A percentile compares a stretch with the other conserved stretches of the same genome.
These are phyloP conservation scores for Diachasmimorpha longicaudata DNA, from an alignment of 1,140 invertebrate species.

Conservation along the genomic window DNA sequence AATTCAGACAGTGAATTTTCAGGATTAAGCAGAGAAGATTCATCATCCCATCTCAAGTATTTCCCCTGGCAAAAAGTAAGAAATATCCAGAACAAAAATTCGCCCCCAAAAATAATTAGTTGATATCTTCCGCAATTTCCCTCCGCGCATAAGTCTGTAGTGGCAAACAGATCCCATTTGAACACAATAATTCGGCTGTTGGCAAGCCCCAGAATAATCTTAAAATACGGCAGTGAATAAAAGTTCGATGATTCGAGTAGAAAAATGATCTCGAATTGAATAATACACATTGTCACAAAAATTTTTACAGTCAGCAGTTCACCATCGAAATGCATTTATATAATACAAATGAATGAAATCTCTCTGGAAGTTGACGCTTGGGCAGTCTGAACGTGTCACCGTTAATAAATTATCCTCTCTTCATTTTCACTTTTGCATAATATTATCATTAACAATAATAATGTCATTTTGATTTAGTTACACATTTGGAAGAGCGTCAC, in stretches of 20 bases:
- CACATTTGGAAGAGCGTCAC: not conserved
- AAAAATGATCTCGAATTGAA: not conserved
- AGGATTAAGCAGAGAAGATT: no score
- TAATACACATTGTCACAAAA: not conserved
- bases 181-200: slow-evolving; percentile 14
- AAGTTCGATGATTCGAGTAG: not conserved
- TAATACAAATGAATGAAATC: not conserved
- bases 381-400: not conserved
- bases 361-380: not conserved
- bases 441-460: not conserved
- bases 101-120: no score
- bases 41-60: no score
- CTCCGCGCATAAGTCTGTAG: not conserved
- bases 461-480: not conserved
- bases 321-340: not conserved
- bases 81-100: no score
- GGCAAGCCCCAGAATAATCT: not conserved
- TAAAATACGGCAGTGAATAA: not conserved
- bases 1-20: no score
- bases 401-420: not conserved
- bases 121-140: no score
- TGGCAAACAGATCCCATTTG: slow-evolving; percentile 11
- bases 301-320: not conserved
- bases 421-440: not conserved
- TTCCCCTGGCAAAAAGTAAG: no score